Percentiles rank a stretch among this genome's conserved stretches.
phyloP scores from a whole-genome alignment of 2,113 vertebrate species.

The Merops nubicus region DNA sequence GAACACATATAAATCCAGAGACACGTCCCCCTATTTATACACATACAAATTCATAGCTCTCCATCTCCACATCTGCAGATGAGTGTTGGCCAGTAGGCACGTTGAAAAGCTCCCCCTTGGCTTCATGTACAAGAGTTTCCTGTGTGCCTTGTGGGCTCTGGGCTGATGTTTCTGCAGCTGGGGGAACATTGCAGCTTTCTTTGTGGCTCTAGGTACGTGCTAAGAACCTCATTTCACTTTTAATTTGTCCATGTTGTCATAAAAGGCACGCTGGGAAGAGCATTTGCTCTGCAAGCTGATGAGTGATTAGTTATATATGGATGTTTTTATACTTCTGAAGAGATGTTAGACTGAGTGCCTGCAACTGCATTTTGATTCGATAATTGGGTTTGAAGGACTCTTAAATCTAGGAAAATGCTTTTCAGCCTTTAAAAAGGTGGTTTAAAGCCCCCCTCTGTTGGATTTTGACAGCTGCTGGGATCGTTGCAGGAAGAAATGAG shows the following conservation, averaged over 20 bases:
- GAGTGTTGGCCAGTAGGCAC: no score
- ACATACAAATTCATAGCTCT: no score
- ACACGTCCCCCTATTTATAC: not conserved
- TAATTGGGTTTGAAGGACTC: conserved; percentile 57
- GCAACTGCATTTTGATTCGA: conserved; percentile 30
- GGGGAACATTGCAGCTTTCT: not conserved
- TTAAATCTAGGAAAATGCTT: conserved; percentile 38
- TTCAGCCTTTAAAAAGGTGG: conserved; percentile 17
- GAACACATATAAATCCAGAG: not conserved
- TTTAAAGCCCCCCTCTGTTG: not conserved
- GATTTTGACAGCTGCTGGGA: conserved; percentile 53
- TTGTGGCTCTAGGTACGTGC: not conserved
- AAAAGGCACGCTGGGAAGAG: not conserved
- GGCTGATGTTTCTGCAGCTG: not conserved
- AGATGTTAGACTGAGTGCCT: not conserved
- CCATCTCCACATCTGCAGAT: not conserved
- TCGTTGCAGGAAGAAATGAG: not conserved
- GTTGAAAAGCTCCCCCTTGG: not conserved
- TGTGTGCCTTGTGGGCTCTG: accelerated
- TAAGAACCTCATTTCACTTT: not conserved
- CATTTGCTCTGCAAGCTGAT: not conserved
- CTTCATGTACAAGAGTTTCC: not conserved
- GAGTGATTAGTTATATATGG: conserved; percentile 1
- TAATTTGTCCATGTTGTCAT: not conserved
- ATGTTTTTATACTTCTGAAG: conserved; percentile 35